phyloP scores from a whole-genome alignment of 64 coral and sea anemone genomes.

The Porites lutea region DNA sequence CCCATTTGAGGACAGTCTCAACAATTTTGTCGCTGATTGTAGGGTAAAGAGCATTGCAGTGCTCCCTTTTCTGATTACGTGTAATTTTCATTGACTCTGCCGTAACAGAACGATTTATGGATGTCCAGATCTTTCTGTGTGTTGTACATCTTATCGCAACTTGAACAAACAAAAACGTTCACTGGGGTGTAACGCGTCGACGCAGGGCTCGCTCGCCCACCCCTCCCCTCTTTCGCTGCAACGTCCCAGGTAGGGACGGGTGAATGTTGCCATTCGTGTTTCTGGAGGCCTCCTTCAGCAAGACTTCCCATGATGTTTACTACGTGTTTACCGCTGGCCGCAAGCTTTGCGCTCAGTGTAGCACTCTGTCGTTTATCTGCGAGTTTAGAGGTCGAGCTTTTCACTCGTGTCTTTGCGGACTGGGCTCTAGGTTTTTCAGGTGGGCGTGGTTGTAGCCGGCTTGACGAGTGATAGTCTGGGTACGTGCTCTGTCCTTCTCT shows the following conservation, averaged over 20 bases:
- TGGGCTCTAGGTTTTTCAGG: slow-evolving; percentile 73
- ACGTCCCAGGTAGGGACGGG: slow-evolving; percentile 20
- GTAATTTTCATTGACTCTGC: slow-evolving; percentile 51
- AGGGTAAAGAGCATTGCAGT: too few relatives aligned
- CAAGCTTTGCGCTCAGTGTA: slow-evolving; percentile 80
- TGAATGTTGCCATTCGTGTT: slow-evolving; percentile 61
- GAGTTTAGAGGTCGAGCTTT: slow-evolving; percentile 66
- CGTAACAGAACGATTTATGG: slow-evolving; percentile 93
- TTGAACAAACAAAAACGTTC: slow-evolving; percentile 72
- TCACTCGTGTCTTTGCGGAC: slow-evolving; percentile 73
- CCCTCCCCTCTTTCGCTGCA: neutral
- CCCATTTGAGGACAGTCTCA: too few relatives aligned
- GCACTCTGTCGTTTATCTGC: slow-evolving; percentile 71
- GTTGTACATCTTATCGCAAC: slow-evolving; percentile 92
- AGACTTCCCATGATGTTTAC: slow-evolving; percentile 54
- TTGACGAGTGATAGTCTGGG: slow-evolving; percentile 1
- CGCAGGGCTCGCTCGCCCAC: slow-evolving; percentile 50
- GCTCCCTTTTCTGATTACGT: neutral
- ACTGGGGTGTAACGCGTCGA: slow-evolving; percentile 65
- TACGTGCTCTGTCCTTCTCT: slow-evolving; percentile 19
- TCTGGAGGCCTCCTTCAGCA: neutral
- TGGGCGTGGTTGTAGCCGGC: slow-evolving; percentile 72
- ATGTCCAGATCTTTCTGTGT: slow-evolving; percentile 87
- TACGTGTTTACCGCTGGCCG: slow-evolving; percentile 69
- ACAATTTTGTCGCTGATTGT: too few relatives aligned